These are phyloP conservation scores for Lymantria monacha DNA, from an alignment of 2,888 invertebrate species.

Conservation along the genomic window DNA sequence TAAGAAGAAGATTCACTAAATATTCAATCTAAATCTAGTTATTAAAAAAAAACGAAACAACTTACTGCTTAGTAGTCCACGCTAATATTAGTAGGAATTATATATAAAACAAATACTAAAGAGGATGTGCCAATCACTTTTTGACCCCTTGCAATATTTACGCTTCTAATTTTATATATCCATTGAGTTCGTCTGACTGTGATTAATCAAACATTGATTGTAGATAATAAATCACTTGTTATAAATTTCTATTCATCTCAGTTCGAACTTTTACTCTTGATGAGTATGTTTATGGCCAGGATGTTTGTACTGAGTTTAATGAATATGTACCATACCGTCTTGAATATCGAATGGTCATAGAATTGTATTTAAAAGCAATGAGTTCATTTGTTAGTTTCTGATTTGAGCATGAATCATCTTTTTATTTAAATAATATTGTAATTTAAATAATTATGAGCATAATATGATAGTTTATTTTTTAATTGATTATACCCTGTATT, in stretches of 20 bases:
- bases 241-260: slow-evolving; percentile 4
- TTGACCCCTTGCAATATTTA: slow-evolving; percentile 9
- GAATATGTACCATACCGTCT: not conserved
- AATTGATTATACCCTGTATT: no score
- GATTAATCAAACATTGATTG: slow-evolving; percentile 13
- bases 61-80: no score
- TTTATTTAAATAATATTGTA: no score
- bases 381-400: not conserved
- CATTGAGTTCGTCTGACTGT: slow-evolving; percentile 3
- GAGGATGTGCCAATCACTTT: slow-evolving; percentile 5
- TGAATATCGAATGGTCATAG: not conserved
- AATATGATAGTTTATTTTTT: no score
- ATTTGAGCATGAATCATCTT: no score
- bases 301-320: slow-evolving; percentile 1
- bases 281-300: slow-evolving; percentile 1
- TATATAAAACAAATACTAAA: not conserved
- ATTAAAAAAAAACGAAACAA: no score
- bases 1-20: no score
- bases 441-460: no score
- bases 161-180: slow-evolving; percentile 7
- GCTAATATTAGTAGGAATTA: not conserved
- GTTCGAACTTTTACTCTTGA: slow-evolving; percentile 9
- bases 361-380: not conserved
- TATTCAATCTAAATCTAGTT: no score
- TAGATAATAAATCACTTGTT: slow-evolving; percentile 8